Conservation (phyloP, 2,888 invertebrate genomes). For the Amphipoea lucens region DNA sequence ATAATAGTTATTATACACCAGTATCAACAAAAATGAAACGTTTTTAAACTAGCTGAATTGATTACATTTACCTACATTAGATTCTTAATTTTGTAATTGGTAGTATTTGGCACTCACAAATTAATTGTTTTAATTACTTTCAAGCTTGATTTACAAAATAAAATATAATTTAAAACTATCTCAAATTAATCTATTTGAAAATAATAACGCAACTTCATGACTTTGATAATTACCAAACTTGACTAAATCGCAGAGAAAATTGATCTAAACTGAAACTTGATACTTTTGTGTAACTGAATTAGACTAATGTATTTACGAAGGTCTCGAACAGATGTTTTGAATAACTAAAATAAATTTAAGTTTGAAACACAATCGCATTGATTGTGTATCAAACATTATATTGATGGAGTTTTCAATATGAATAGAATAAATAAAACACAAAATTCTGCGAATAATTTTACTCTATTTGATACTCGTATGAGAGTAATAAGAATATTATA, state of each 20-base stretch:
- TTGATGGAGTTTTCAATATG: background rate
- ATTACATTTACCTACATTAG: background rate
- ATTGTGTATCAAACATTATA: background rate
- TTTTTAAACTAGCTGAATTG: too few species aligned
- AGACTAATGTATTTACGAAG: slow-evolving; percentile 19
- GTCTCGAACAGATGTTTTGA: background rate
- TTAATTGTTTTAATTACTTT: background rate
- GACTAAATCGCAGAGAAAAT: slow-evolving; percentile 8
- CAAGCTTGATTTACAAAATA: background rate
- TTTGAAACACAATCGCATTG: background rate
- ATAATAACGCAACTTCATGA: slow-evolving; percentile 28
- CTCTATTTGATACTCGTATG: background rate
- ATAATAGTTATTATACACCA: too few species aligned
- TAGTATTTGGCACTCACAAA: background rate
- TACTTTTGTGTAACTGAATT: slow-evolving; percentile 38
- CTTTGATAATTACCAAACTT: slow-evolving; percentile 35
- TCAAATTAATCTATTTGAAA: slow-evolving; percentile 20
- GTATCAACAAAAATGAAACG: too few species aligned
- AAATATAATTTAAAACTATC: background rate
- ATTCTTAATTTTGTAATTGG: background rate
- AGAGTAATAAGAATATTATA: background rate
- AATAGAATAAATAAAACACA: background rate
- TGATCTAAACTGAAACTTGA: slow-evolving; percentile 13
- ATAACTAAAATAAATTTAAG: slow-evolving; percentile 6
- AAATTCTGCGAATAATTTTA: background rate